phyloP scores from a whole-genome alignment of 2,113 vertebrate species.

The Crypturellus undulatus region DNA sequence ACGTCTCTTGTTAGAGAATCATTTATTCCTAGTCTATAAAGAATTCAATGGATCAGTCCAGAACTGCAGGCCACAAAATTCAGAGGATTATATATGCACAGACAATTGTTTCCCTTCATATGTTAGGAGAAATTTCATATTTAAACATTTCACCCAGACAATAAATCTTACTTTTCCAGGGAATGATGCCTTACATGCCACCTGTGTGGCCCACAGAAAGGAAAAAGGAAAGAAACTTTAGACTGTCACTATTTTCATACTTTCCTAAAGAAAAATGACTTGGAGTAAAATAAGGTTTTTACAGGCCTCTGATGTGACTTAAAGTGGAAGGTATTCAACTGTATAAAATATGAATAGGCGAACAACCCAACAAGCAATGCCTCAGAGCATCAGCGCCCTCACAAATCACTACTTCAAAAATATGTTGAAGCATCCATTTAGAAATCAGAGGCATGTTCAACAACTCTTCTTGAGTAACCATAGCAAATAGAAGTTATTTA shows the following conservation, averaged over 20 bases:
- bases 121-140: not conserved
- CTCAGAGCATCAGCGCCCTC: conserved; percentile 42
- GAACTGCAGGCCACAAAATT: not conserved
- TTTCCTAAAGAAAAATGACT: conserved; percentile 43
- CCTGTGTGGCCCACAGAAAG: not conserved
- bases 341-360: conserved; percentile 72
- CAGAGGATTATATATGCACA: not conserved
- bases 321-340: conserved; percentile 62
- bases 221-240: conserved; percentile 32
- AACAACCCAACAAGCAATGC: conserved; percentile 63
- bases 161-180: not conserved
- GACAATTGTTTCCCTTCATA: not conserved
- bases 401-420: conserved; percentile 76
- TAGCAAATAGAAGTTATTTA: conserved; percentile 72
- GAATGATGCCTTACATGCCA: not conserved
- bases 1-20: not conserved
- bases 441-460: conserved; percentile 66
- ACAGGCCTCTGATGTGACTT: conserved; percentile 66
- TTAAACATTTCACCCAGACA: not conserved
- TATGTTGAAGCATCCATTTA: conserved; percentile 70
- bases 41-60: not conserved
- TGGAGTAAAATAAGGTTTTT: conserved; percentile 47
- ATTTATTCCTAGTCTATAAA: not conserved
- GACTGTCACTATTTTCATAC: not conserved
- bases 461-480: conserved; percentile 65